phyloP scores from a whole-genome alignment of 2,113 vertebrate genomes.

The Chionomys nivalis region DNA sequence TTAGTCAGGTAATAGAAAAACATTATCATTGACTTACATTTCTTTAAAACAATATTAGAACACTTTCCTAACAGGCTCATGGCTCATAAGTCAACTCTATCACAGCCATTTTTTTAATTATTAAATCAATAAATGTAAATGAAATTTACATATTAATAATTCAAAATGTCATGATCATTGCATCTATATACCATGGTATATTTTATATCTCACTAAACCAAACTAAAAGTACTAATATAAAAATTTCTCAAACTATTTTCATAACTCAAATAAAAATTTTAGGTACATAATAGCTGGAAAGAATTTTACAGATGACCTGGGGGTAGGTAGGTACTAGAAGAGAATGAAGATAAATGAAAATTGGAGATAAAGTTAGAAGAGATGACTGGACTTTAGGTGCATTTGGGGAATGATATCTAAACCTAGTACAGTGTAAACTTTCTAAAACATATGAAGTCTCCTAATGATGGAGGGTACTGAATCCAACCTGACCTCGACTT shows the following conservation, averaged over 20 bases:
- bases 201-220: neutral
- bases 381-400: too few relatives aligned
- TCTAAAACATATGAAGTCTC: too few relatives aligned
- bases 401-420: too few relatives aligned
- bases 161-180: neutral
- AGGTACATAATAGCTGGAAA: too few relatives aligned
- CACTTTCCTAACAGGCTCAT: neutral
- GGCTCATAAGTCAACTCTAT: neutral
- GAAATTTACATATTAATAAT: neutral
- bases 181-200: neutral
- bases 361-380: too few relatives aligned
- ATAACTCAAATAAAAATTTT: neutral
- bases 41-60: neutral
- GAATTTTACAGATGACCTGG: too few relatives aligned
- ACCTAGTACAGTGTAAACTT: too few relatives aligned
- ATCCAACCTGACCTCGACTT: too few relatives aligned
- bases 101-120: neutral
- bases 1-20: neutral
- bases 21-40: neutral
- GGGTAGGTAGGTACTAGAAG: too few relatives aligned
- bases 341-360: too few relatives aligned
- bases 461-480: too few relatives aligned
- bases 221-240: neutral
- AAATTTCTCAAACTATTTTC: neutral
- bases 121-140: neutral